These are phyloP conservation scores for Paradoxurus hermaphroditus DNA, from an alignment of 2,113 vertebrate species.

Conservation along the genomic window DNA sequence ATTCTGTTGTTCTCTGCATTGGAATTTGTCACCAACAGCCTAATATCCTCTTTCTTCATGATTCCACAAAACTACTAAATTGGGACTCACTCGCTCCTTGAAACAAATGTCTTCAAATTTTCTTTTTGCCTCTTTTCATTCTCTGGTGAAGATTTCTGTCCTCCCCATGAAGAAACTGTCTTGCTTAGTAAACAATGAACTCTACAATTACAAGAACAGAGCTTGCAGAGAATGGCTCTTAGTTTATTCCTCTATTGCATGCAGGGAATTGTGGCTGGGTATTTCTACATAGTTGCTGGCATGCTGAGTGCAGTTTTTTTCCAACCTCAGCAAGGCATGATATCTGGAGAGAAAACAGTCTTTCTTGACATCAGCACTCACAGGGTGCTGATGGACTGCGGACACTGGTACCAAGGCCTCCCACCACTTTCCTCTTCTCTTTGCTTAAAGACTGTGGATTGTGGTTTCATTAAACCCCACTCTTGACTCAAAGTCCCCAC, in stretches of 20 bases:
- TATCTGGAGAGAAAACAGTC: neutral
- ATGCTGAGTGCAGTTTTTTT: neutral
- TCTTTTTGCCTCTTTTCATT: neutral
- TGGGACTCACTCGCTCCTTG: neutral
- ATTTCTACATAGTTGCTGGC: neutral
- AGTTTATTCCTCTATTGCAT: neutral
- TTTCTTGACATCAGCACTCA: neutral
- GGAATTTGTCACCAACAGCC: neutral
- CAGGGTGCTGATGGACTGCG: neutral
- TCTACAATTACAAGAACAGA: neutral
- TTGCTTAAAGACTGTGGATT: neutral
- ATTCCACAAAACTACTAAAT: neutral
- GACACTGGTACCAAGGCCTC: neutral
- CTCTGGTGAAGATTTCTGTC: neutral
- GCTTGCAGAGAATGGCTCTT: neutral
- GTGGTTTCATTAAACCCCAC: neutral
- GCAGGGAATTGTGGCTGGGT: neutral
- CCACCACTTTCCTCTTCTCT: neutral
- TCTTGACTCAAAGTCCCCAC: neutral
- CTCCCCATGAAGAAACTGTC: neutral
- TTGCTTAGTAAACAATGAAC: neutral
- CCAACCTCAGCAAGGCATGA: neutral
- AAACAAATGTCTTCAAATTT: conserved; percentile 3
- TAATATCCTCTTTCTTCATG: neutral
- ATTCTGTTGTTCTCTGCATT: neutral